Evolutionary conservation across 1,140 invertebrate genomes (phyloP).

Genomic region (Cyphomyrmex costatus): DNA sequence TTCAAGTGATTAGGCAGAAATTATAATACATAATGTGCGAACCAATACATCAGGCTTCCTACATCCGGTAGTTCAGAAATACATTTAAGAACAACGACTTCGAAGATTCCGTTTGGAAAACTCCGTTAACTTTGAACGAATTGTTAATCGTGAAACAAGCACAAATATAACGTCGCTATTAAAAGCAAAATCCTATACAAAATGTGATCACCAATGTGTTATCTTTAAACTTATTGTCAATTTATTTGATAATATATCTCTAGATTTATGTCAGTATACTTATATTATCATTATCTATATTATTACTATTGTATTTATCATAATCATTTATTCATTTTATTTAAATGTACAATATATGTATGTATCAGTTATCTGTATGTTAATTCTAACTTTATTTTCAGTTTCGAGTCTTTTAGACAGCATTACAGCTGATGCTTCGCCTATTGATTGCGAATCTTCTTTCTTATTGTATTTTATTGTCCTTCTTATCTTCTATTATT

Average conservation of each 20-base stretch:
- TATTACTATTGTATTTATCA: too few relatives aligned
- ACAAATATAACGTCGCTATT: slow-evolving; percentile 41
- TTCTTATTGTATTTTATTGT: too few relatives aligned
- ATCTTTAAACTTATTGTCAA: slow-evolving; percentile 20
- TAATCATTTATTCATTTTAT: too few relatives aligned
- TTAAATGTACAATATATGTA: too few relatives aligned
- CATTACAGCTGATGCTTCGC: too few relatives aligned
- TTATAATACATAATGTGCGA: slow-evolving; percentile 25
- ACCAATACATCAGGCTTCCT: neutral
- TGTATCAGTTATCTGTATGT: too few relatives aligned
- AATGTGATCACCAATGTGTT: neutral
- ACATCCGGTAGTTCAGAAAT: slow-evolving; percentile 42
- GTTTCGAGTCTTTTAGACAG: too few relatives aligned
- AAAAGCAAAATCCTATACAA: neutral
- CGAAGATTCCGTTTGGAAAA: slow-evolving; percentile 10
- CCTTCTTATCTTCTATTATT: too few relatives aligned
- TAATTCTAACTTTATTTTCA: too few relatives aligned
- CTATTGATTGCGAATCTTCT: too few relatives aligned
- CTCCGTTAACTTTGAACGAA: slow-evolving; percentile 41
- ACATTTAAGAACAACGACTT: slow-evolving; percentile 57
- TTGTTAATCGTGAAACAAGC: slow-evolving; percentile 54
- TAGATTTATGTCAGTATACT: neutral
- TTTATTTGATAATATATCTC: slow-evolving; percentile 5
- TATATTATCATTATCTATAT: too few relatives aligned
- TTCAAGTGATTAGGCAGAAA: slow-evolving; percentile 54